Conservation (phyloP, 1,140 invertebrate genomes). For the Trichomalopsis sarcophagae region DNA sequence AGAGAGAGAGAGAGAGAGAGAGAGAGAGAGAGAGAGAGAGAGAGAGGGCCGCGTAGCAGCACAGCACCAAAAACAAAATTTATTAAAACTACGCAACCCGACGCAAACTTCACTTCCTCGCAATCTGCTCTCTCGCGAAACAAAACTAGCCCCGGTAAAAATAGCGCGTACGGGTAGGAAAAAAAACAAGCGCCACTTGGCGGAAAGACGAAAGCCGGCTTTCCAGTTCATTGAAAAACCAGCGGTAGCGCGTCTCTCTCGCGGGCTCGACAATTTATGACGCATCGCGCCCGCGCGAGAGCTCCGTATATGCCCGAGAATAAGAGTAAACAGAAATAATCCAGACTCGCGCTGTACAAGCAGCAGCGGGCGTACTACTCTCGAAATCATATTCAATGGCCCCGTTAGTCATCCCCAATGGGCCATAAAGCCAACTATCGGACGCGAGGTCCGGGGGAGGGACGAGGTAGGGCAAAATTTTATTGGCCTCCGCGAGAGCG, state of each 20-base stretch:
- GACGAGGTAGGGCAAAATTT: neutral
- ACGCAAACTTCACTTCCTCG: neutral
- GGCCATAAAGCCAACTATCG: conserved; percentile 57
- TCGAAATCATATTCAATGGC: conserved; percentile 59
- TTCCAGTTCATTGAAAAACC: conserved; percentile 56
- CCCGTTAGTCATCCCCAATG: conserved; percentile 57
- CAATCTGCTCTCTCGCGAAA: neutral
- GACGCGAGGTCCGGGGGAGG: neutral
- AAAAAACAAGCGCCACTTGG: neutral
- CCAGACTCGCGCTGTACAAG: neutral
- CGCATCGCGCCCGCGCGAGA: neutral
- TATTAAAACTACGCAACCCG: neutral
- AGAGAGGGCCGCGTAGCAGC: no score
- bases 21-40: no score
- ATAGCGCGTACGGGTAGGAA: neutral
- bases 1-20: no score
- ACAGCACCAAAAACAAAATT: neutral
- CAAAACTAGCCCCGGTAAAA: neutral
- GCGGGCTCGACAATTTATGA: conserved; percentile 10
- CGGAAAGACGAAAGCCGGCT: conserved; percentile 50
- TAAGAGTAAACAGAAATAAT: conserved; percentile 59
- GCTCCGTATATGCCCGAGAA: conserved; percentile 28
- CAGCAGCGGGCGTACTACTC: neutral
- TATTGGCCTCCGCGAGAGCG: neutral
- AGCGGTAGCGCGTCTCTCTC: conserved; percentile 1